Base-by-base conservation (phyloP, 2,797 vertebrate species). In the Florisuga fusca region DNA sequence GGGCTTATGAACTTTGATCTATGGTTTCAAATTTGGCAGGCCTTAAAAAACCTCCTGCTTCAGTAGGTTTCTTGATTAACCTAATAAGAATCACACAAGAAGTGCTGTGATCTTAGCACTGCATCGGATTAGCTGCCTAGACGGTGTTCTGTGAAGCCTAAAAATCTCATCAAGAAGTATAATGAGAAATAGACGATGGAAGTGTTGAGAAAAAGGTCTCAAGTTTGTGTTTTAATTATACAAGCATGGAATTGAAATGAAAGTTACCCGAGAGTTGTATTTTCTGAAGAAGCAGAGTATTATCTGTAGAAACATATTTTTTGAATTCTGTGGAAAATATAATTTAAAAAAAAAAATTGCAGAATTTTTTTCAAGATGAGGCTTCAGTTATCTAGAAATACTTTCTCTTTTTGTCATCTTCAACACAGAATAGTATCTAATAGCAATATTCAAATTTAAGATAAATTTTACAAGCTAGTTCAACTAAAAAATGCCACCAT, bases 1-100 rank as follows among this genome's bases (percentile, higher is more conserved):
- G 91, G 95, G 89, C 96, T 95, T 95, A 4, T 93, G 97, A 98
- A 97, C 97, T 97, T 96, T 91, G 93, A 97, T 96, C 95, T 89
- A 76, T n/a, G 57, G 77, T 87, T 94, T 97, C 94, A 95, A 69
- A 97, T 91, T 81, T 96, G 97, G 87, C 95, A 97, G 78, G 69
- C 91, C 80, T 96, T 90, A 76, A 90, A 95, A 94, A 92, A 90
- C 77, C 95, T 96, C 94, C 92, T 97, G 96, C 96, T 97, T 97
- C 95, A 98, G 81, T 95, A 95, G 93, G 88, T 95, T 90, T 90
- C 97, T 96, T 93, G 94, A 96, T 96, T 96, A 96, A 97, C 94
- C 80, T 95, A 89, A 96, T 95, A 91, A 97, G 95, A 96, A 95
- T 79, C 81, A 87, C 95, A 86, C 86, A 93, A 92, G 97, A 58